A percentile compares a stretch with the other conserved stretches of the same genome.
Conservation (phyloP, 92 coral and sea anemone genomes). For the Nematostella vectensis region DNA sequence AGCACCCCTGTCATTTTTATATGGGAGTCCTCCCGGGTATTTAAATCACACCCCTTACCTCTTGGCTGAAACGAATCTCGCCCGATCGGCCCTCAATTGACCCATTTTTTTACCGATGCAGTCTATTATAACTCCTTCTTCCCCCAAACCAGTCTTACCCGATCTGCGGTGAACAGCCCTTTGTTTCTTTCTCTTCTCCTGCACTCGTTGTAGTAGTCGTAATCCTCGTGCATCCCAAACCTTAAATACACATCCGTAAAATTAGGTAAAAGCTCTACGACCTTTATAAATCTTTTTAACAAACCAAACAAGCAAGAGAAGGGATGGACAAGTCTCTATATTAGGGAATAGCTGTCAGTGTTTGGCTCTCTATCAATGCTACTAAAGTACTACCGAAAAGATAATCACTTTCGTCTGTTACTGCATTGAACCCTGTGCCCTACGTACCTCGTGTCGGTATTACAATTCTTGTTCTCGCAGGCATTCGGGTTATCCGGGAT, state of each 20-base stretch:
- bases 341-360: background rate
- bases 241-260: constrained; percentile 2
- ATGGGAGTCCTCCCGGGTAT: no score
- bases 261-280: background rate
- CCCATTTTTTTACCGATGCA: no score
- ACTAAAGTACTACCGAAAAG: no score
- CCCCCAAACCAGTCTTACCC: constrained; percentile 15
- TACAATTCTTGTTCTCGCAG: constrained; percentile 18
- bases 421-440: background rate
- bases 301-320: no score
- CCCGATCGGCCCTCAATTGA: no score
- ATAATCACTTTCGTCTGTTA: background rate
- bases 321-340: background rate
- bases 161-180: constrained; percentile 25
- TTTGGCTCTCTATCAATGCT: no score
- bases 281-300: background rate
- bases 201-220: constrained; percentile 24
- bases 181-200: constrained; percentile 19
- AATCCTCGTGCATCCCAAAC: constrained; percentile 34
- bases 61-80: background rate
- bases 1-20: no score
- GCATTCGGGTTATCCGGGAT: constrained; percentile 15
- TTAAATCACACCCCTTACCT: background rate
- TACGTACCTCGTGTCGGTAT: constrained; percentile 30
- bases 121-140: no score